These are phyloP conservation scores for Porites cylindrica DNA, from an alignment of 92 coral and sea anemone genomes.

Conservation along the genomic window DNA sequence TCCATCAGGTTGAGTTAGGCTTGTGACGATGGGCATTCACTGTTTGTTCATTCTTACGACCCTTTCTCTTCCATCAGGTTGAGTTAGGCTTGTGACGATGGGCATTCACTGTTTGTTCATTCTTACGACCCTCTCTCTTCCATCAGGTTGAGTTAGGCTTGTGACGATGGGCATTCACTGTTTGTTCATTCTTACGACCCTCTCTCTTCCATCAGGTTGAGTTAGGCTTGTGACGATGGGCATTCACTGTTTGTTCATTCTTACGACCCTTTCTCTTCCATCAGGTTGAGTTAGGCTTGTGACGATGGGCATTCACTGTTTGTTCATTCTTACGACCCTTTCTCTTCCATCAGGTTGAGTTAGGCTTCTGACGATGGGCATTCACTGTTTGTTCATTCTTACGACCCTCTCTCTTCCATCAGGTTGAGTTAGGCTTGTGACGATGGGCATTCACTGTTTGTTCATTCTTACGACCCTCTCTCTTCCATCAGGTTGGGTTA, in stretches of 20 bases:
- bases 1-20: conserved; percentile 31
- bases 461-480: conserved; percentile 19
- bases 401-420: conserved; percentile 20
- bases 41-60: conserved; percentile 8
- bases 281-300: conserved; percentile 28
- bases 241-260: conserved; percentile 24
- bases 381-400: conserved; percentile 30
- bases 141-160: conserved; percentile 35
- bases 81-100: conserved; percentile 11
- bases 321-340: conserved; percentile 30
- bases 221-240: conserved; percentile 38
- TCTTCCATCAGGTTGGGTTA: neutral
- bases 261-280: conserved; percentile 29
- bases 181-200: no score
- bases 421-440: conserved; percentile 37
- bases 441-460: conserved; percentile 7
- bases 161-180: conserved; percentile 24
- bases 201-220: neutral
- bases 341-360: conserved; percentile 25
- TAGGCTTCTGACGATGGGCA: conserved; percentile 31
- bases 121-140: conserved; percentile 36
- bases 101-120: neutral
- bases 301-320: conserved; percentile 24
- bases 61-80: conserved; percentile 6
- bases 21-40: conserved; percentile 23